Conservation (phyloP, 92 coral and sea anemone species). For the Pocillopora meandrina region DNA sequence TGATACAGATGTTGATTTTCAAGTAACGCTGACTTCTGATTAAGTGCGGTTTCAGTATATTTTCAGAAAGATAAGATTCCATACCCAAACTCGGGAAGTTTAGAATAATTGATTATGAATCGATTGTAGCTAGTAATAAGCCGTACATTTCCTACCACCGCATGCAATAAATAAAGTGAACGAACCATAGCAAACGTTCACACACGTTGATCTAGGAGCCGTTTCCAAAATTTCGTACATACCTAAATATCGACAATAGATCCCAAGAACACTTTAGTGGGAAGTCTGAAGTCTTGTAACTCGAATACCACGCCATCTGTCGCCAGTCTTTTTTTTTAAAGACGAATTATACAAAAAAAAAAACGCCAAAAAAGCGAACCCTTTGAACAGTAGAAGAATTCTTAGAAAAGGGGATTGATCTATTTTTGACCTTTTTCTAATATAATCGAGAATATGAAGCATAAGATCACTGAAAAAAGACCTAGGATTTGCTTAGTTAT, state of each 20-base stretch:
- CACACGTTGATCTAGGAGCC: not conserved
- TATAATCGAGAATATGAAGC: not conserved
- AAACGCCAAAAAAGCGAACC: slow-evolving; percentile 37
- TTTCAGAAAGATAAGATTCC: slow-evolving; percentile 13
- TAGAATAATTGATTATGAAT: slow-evolving; percentile 28
- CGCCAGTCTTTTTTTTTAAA: not conserved
- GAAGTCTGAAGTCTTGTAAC: slow-evolving; percentile 14
- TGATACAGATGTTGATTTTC: slow-evolving; percentile 21
- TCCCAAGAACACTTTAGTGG: not conserved
- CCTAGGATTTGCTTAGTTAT: not conserved
- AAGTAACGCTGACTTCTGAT: slow-evolving; percentile 7
- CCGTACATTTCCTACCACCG: slow-evolving; percentile 27
- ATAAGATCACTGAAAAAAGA: not conserved
- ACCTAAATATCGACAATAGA: slow-evolving; percentile 12
- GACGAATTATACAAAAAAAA: slow-evolving; percentile 6
- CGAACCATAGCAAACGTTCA: not conserved
- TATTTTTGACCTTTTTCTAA: not conserved
- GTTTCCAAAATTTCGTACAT: not conserved
- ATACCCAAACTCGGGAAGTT: slow-evolving; percentile 37
- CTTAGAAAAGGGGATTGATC: not conserved
- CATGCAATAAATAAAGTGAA: slow-evolving; percentile 13
- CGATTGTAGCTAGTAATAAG: slow-evolving; percentile 11
- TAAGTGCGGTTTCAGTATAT: slow-evolving; percentile 33
- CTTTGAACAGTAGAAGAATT: not conserved
- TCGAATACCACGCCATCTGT: slow-evolving; percentile 20